phyloP scores from a whole-genome alignment of 2,888 invertebrate species.

The Meiosimyza platycephala region DNA sequence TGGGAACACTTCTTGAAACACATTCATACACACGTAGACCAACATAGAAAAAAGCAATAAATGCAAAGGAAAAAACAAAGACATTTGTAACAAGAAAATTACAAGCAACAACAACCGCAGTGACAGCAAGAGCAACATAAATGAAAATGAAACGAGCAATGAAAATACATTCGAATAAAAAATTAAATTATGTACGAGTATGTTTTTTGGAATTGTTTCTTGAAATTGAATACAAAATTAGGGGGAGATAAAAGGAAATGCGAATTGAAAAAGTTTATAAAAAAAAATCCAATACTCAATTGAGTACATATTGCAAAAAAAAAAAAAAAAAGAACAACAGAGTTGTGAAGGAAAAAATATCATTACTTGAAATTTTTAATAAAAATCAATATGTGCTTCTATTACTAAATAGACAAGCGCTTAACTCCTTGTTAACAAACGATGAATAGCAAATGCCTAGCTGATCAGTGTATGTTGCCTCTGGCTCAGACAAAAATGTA shows the following conservation, averaged over 20 bases:
- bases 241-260: slow-evolving; percentile 2
- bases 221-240: slow-evolving; percentile 33
- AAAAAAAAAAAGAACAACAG: no score
- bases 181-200: slow-evolving; percentile 34
- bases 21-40: neutral
- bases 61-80: slow-evolving; percentile 8
- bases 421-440: no score
- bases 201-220: slow-evolving; percentile 31
- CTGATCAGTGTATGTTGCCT: no score
- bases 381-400: no score
- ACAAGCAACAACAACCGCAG: slow-evolving; percentile 23
- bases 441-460: no score
- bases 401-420: no score
- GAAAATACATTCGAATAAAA: slow-evolving; percentile 30
- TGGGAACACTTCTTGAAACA: slow-evolving; percentile 7
- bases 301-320: no score
- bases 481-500: no score
- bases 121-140: neutral
- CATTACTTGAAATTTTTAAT: no score
- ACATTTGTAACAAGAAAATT: slow-evolving; percentile 31
- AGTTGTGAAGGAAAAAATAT: no score
- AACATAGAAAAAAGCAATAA: neutral
- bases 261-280: neutral
- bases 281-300: no score
- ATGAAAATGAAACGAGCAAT: slow-evolving; percentile 19